Evolutionary conservation across 2,113 vertebrate species (phyloP).

Genomic region (Salminus brasiliensis): DNA sequence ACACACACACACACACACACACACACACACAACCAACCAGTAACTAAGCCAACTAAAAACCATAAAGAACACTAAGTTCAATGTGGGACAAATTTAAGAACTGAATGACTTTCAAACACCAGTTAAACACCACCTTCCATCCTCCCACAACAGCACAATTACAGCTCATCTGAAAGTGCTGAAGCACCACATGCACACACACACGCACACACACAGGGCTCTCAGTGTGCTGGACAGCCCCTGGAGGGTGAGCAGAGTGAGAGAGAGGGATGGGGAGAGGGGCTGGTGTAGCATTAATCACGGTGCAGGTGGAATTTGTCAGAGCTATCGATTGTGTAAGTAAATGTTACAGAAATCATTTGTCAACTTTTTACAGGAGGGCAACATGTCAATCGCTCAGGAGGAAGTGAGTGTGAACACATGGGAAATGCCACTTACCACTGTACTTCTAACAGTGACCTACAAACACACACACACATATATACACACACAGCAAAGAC

Average conservation of each 20-base stretch:
- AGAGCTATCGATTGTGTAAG: slow-evolving; percentile 91
- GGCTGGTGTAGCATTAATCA: slow-evolving; percentile 85
- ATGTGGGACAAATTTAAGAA: too few relatives aligned
- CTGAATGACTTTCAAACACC: neutral
- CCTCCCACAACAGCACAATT: slow-evolving; percentile 29
- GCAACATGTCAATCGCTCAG: slow-evolving; percentile 79
- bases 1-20: too few relatives aligned
- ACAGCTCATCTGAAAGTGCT: slow-evolving; percentile 32
- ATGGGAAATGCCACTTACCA: slow-evolving; percentile 49
- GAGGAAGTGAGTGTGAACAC: slow-evolving; percentile 52
- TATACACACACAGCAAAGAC: slow-evolving; percentile 79
- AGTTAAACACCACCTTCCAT: slow-evolving; percentile 5
- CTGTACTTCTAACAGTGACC: slow-evolving; percentile 28
- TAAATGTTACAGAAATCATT: slow-evolving; percentile 95
- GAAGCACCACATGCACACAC: slow-evolving; percentile 45
- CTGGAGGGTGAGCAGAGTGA: slow-evolving; percentile 42
- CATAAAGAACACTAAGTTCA: too few relatives aligned
- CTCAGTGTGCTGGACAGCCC: slow-evolving; percentile 42
- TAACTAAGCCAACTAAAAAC: too few relatives aligned
- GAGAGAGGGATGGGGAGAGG: slow-evolving; percentile 40
- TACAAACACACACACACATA: slow-evolving; percentile 71
- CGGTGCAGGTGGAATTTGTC: slow-evolving; percentile 91
- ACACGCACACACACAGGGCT: slow-evolving; percentile 32
- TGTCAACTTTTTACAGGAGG: slow-evolving; percentile 85
- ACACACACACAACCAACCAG: too few relatives aligned